A percentile compares a stretch with the other conserved stretches of the same genome.
These are phyloP conservation scores for Heliconius aoede DNA, from an alignment of 2,888 invertebrate species.

Conservation along the genomic window DNA sequence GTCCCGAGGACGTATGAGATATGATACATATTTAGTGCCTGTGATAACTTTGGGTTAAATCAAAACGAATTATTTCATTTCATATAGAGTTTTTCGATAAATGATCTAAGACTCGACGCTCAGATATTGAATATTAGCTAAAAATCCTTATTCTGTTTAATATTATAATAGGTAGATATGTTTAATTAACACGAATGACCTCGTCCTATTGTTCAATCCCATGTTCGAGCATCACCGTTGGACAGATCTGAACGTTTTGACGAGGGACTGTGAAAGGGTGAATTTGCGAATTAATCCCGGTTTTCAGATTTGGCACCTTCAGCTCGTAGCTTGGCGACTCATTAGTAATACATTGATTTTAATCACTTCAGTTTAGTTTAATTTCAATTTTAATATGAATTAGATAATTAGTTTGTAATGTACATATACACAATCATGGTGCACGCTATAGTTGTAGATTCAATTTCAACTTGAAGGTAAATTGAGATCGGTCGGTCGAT, in stretches of 20 bases:
- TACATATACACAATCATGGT: too few species aligned
- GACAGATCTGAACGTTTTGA: slow-evolving; percentile 20
- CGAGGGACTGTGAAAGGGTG: slow-evolving; percentile 22
- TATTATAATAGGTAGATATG: slow-evolving; percentile 7
- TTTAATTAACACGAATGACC: slow-evolving; percentile 22
- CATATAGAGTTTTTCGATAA: too few species aligned
- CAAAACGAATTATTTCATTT: too few species aligned
- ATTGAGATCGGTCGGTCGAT: too few species aligned
- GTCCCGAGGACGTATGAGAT: too few species aligned
- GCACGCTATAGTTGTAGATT: too few species aligned
- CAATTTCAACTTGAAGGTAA: too few species aligned
- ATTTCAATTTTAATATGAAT: background rate
- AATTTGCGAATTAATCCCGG: slow-evolving; percentile 10
- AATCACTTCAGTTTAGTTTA: background rate
- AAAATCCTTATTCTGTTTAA: background rate
- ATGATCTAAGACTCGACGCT: too few species aligned
- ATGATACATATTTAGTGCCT: too few species aligned
- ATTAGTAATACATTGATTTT: background rate
- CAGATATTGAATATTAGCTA: background rate
- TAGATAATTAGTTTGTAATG: background rate
- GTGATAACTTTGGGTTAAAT: too few species aligned
- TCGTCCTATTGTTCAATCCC: slow-evolving; percentile 7
- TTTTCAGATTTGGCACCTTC: slow-evolving; percentile 17
- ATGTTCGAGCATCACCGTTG: slow-evolving; percentile 12
- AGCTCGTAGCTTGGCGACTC: background rate